These are phyloP conservation scores for Triops longicaudatus DNA, from an alignment of 1,140 invertebrate species.

Conservation along the genomic window DNA sequence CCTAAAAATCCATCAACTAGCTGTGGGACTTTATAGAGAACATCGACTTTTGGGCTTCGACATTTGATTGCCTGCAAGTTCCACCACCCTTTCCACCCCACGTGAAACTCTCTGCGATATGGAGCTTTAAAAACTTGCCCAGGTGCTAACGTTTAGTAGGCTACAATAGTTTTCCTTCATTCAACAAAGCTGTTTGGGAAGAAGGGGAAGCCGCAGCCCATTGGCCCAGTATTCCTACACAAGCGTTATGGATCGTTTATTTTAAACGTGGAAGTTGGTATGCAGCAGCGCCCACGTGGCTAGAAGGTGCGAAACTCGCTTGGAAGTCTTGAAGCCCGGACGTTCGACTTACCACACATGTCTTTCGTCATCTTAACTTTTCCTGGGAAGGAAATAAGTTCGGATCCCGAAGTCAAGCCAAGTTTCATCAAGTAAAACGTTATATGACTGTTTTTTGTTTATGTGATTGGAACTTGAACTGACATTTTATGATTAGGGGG, in stretches of 20 bases:
- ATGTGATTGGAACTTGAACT: constrained; percentile 8
- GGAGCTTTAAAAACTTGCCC: background rate
- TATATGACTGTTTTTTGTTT: background rate
- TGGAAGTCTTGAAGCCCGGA: background rate
- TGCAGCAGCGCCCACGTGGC: background rate
- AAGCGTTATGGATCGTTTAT: background rate
- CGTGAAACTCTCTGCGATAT: background rate
- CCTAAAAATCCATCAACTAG: background rate
- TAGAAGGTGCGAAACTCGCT: background rate
- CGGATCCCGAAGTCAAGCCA: background rate
- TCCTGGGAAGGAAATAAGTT: no score
- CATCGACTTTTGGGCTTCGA: background rate
- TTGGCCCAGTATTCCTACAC: background rate
- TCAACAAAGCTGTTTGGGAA: background rate
- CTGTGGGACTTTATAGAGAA: background rate
- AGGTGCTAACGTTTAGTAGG: background rate
- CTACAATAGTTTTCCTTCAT: background rate
- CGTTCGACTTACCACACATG: no score
- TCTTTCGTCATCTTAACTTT: no score
- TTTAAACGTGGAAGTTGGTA: background rate
- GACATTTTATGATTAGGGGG: constrained; percentile 2
- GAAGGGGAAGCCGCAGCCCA: background rate
- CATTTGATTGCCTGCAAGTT: background rate
- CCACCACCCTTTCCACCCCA: background rate
- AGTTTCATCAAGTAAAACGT: background rate